Evolutionary conservation across 1,140 invertebrate species (phyloP).

Genomic region (Vanessa tameamea): DNA sequence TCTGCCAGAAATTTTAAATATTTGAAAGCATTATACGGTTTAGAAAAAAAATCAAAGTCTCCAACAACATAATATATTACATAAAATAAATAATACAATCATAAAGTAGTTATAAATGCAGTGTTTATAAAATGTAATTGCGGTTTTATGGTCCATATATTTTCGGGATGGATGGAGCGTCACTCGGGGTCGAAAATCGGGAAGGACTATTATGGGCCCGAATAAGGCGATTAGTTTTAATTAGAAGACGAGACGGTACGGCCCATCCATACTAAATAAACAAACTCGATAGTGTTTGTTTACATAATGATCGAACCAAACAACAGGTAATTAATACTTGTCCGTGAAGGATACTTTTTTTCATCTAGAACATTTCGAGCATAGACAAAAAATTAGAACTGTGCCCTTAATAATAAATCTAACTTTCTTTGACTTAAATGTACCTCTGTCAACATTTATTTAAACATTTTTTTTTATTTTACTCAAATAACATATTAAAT

Average conservation of each 20-base stretch:
- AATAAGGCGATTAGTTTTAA: slow-evolving; percentile 67
- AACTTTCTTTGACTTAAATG: neutral
- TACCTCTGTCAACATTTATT: no score
- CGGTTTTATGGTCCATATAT: slow-evolving; percentile 78
- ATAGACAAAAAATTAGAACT: neutral
- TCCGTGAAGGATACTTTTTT: slow-evolving; percentile 15
- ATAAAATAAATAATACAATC: slow-evolving; percentile 81
- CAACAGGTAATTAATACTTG: slow-evolving; percentile 28
- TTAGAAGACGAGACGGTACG: slow-evolving; percentile 45
- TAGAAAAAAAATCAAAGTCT: slow-evolving; percentile 74
- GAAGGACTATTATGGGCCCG: slow-evolving; percentile 41
- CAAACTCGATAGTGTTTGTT: slow-evolving; percentile 53
- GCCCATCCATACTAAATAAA: slow-evolving; percentile 49
- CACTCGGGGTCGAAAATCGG: slow-evolving; percentile 41
- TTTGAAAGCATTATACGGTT: slow-evolving; percentile 72
- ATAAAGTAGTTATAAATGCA: slow-evolving; percentile 80
- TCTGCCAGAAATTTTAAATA: slow-evolving; percentile 79
- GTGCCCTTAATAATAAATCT: neutral
- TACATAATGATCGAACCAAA: slow-evolving; percentile 31
- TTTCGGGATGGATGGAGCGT: slow-evolving; percentile 58
- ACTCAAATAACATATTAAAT: no score
- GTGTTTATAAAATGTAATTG: slow-evolving; percentile 80
- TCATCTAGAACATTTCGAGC: neutral
- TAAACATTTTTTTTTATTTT: no score
- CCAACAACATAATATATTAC: slow-evolving; percentile 78